phyloP scores from a whole-genome alignment of 2,888 invertebrate genomes.

The Tetragonula carbonaria region DNA sequence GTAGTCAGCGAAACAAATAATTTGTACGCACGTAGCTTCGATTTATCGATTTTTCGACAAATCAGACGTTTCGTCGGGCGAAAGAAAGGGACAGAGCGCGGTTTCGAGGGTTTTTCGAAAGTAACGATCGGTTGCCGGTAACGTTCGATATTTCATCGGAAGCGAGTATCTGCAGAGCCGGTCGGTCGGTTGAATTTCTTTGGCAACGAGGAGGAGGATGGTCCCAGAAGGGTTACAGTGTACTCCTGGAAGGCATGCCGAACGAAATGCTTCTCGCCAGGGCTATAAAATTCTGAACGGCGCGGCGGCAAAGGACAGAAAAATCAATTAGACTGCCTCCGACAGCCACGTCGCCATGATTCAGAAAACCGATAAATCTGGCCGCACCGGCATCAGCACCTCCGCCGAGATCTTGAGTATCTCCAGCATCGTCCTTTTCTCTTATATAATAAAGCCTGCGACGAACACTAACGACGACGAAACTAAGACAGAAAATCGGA shows the following conservation, averaged over 20 bases:
- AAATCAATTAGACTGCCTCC: constrained; percentile 78
- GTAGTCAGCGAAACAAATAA: too few relatives aligned
- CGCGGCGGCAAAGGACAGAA: constrained; percentile 64
- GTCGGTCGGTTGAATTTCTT: constrained; percentile 62
- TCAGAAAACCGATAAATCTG: constrained; percentile 77
- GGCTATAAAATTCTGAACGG: constrained; percentile 70
- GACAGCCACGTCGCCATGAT: constrained; percentile 75
- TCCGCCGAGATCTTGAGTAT: constrained; percentile 62
- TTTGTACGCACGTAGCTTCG: too few relatives aligned
- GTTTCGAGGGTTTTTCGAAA: background rate
- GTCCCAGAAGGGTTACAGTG: constrained; percentile 53
- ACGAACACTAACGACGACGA: constrained; percentile 54
- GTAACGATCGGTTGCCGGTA: constrained; percentile 43
- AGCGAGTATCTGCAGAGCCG: constrained; percentile 46
- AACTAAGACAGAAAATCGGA: constrained; percentile 21
- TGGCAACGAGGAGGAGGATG: constrained; percentile 49
- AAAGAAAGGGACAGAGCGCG: background rate
- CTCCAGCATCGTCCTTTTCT: constrained; percentile 24
- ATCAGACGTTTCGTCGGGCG: too few relatives aligned
- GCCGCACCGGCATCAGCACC: constrained; percentile 68
- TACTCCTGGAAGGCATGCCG: constrained; percentile 51
- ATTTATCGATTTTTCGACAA: too few relatives aligned
- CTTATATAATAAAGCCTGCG: constrained; percentile 24
- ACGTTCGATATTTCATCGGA: constrained; percentile 51
- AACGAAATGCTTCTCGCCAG: constrained; percentile 61